These are phyloP conservation scores for Ephestia elutella DNA, from an alignment of 1,140 invertebrate species.

Conservation along the genomic window DNA sequence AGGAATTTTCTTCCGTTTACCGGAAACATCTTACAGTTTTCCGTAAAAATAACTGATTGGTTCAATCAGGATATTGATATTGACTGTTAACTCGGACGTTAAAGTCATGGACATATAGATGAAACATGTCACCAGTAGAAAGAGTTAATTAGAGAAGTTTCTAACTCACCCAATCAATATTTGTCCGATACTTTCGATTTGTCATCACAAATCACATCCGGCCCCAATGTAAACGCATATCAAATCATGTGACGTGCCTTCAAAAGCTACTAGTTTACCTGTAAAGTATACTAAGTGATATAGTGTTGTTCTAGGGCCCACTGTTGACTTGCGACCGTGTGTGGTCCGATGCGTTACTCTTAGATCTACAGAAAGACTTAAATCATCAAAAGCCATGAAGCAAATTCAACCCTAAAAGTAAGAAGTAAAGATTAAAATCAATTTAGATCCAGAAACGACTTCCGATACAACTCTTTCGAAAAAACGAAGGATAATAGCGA, in stretches of 20 bases:
- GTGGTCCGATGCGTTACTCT: constrained; percentile 46
- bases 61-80: too few relatives aligned
- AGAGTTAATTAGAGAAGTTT: neutral
- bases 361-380: constrained; percentile 29
- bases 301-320: constrained; percentile 64
- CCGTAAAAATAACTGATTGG: too few relatives aligned
- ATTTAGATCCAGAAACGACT: neutral
- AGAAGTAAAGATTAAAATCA: constrained; percentile 21
- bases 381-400: constrained; percentile 11
- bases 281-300: constrained; percentile 66
- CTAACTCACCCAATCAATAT: constrained; percentile 1
- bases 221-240: constrained; percentile 16
- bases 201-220: constrained; percentile 1
- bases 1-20: too few relatives aligned
- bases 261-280: constrained; percentile 61
- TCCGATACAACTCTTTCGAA: constrained; percentile 28
- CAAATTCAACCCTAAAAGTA: constrained; percentile 27
- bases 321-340: constrained; percentile 62
- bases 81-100: too few relatives aligned
- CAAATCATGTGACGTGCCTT: constrained; percentile 35
- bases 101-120: too few relatives aligned
- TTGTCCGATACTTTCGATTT: constrained; percentile 1
- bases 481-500: constrained; percentile 55
- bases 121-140: too few relatives aligned
- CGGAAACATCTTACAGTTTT: too few relatives aligned